Evolutionary conservation across 64 coral and sea anemone species (phyloP), one percentile per base, ranked within the genome.

Genomic region (Orbicella faveolata): DNA sequence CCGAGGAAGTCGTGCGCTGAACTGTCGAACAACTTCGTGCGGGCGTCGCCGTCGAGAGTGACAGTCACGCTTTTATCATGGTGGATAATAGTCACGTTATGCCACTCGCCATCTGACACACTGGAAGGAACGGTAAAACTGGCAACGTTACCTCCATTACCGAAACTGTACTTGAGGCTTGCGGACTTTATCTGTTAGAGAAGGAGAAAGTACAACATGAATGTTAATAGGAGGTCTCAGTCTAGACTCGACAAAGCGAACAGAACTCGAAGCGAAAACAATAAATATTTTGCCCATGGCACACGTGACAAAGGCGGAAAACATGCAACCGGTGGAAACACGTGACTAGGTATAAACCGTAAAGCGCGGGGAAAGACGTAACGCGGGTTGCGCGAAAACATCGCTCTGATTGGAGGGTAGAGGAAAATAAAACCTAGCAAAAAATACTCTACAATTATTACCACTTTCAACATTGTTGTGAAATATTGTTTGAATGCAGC

Each of bases 81-180:
- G 21, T 90, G 92, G 18, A 78, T 61, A 55, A 97, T 25, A 21
- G 83, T 91, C 39, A 97, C 63, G 73, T 97, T 97, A 52, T 97
- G 95, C 95, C 95, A 97, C n/a, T 88, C 62, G 23, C 95, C 95
- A 21, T 97, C 84, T 5, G 78, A 83, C 54, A 94, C 88, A 52
- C 36, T 74, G 26, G 37, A 73, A 61, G 79, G 6, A 70, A 94
- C 44, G 18, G 73, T 70, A 61, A 96, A 61, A 37, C 78, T 82
- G 23, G 44, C 83, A 33, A 76, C 63, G 62, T 52, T 88, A 15
- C 74, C 67, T n/a, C 67, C 81, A 63, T 92, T 75, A 9, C 83
- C 80, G 55, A 78, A 94, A 51, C 66, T 86, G 88, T 96, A 96
- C 52, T 80, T 75, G 20, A 97, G 77, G 2, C 67, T 76, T 9